Conservation (phyloP, 2,888 invertebrate species). For the Euphydryas editha region DNA sequence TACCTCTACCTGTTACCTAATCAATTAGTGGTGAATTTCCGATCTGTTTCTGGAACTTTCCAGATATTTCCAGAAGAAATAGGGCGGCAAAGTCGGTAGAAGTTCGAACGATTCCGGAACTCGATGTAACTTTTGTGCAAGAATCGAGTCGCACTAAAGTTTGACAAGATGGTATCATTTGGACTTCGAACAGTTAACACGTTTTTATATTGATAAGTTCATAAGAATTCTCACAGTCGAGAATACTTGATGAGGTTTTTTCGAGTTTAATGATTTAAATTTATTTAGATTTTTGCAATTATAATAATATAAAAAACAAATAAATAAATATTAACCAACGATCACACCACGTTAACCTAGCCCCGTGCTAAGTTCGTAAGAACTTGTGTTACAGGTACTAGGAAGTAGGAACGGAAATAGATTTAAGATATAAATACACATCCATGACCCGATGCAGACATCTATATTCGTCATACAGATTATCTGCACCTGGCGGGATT, state of each 20-base stretch:
- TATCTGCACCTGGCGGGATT: too few species aligned
- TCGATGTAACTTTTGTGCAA: slow-evolving; percentile 21
- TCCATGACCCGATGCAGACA: too few species aligned
- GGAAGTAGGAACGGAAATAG: too few species aligned
- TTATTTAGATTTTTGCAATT: too few species aligned
- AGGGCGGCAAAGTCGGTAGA: slow-evolving; percentile 25
- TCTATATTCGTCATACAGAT: too few species aligned
- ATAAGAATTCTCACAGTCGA: background rate
- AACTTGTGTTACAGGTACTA: too few species aligned
- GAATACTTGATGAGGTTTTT: background rate
- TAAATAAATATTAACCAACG: too few species aligned
- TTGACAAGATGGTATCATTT: slow-evolving; percentile 5
- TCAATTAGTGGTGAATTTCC: slow-evolving; percentile 31
- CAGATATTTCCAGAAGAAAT: slow-evolving; percentile 20
- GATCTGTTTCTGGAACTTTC: slow-evolving; percentile 20
- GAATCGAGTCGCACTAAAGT: background rate
- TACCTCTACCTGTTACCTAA: slow-evolving; percentile 13
- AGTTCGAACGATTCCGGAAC: slow-evolving; percentile 29
- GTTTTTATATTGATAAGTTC: slow-evolving; percentile 4
- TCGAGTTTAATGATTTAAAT: background rate
- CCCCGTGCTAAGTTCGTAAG: too few species aligned
- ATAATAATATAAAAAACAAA: too few species aligned
- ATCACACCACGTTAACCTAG: too few species aligned
- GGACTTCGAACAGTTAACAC: background rate
- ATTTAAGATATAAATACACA: too few species aligned